Evolutionary conservation across 2,888 invertebrate species (phyloP), one percentile per base, ranked within the genome.

Genomic region (Imbricaverruca yamaguchii): DNA sequence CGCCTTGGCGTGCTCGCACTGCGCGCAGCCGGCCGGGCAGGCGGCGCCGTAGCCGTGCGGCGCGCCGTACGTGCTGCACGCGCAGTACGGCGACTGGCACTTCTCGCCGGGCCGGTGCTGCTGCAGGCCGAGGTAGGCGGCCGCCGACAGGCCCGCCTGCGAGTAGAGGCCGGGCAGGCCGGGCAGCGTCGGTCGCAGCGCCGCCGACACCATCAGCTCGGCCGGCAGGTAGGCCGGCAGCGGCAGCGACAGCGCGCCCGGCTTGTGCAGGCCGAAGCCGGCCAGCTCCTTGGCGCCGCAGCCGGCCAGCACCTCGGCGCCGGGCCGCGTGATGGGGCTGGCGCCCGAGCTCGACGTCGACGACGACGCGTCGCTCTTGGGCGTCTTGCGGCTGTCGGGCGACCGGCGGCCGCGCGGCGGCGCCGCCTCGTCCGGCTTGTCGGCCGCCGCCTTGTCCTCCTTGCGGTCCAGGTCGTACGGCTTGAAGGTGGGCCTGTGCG

Each of bases 1-100:
- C 25, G 84, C 84, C 80, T 85, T 86, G 67, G 91, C 91, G 86
- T 93, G 94, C 87, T 95, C 95, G 87, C 96, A 96, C 86, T 96
- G 95, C 18, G 93, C 90, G 86, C 96, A 96, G 0, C 95, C 95
- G 4, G 94, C 93, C 0, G 94, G 94, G 86, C 95, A 96, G 11
- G 87, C 85, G 9, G 87, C 86, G 74, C 85, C 63, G 86, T 86
- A 80, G 83, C 85, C 81, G 85, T 85, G 83, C 90, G 87, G 96
- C n/a, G 65, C 23, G 65, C n/a, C 8, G 65, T 15, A 13, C 12
- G 9, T 7, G 65, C 10, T 23, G 96, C 61, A 92, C 90, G 25
- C 82, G 86, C 84, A 82, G 86, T 84, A 82, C 83, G 13, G 83
- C 82, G 59, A 82, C 82, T 12, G 81, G 80, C 15, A 82, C 65